Base-by-base conservation (phyloP, 2,888 invertebrate species). In the Andrena bicolor region DNA sequence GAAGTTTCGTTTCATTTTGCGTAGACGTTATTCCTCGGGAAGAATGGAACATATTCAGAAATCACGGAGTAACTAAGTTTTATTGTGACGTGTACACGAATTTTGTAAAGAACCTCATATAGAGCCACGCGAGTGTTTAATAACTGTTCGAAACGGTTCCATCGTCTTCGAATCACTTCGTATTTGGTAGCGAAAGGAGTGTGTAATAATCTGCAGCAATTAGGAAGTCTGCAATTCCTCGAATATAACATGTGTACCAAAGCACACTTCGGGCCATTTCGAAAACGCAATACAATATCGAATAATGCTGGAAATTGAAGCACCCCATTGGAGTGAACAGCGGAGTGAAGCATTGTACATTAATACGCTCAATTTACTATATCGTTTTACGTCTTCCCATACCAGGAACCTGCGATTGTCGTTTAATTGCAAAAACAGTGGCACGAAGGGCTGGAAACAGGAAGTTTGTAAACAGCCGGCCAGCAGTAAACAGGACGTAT, bases 401-500 rank as follows among this genome's bases (percentile, higher is more conserved):
- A 30, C 26, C 80, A 66, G 80, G 66, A 66, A 83, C 61, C 63
- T 20, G 7, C 63, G 65, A 71, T 70, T 61, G 60, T 30, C 41
- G 32, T 73, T 76, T 77, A 53, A 56, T 84, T 71, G 58, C 32
- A 69, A 70, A 35, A 76, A 76, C 32, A 60, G 66, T 66, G 60
- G 26, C 41, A 61, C 73, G 53, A 35, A 61, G 76, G 77, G 76
- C 32, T 66, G 56, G 53, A 84, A 76, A 60, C 71, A 58, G 80
- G 82, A 83, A 63, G 74, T 74, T 86, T 76, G 77, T 63, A 51
- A 75, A 71, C 58, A 32, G 65, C 64, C 65, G 41, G 69, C 26
- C 49, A 69, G 49, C 56, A 53, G 71, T 74, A 73, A 72, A 86
- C 66, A 76, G 69, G 76, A 83, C 41, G 80, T 30, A 79, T 79